phyloP scores from a whole-genome alignment of 1,140 invertebrate genomes.

The Drosophila varians region DNA sequence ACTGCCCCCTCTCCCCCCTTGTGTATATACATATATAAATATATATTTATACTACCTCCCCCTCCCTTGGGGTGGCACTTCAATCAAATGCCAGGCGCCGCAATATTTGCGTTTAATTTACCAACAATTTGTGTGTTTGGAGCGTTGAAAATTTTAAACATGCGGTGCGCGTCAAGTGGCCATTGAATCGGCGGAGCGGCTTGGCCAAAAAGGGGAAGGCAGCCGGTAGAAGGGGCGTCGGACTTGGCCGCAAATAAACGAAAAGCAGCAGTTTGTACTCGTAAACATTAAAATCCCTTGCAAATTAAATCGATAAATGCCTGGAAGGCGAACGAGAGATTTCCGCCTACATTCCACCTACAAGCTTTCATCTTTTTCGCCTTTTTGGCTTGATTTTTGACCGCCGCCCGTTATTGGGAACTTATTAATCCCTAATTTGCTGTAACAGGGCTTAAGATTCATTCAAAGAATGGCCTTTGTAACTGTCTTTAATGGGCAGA shows the following conservation, averaged over 20 bases:
- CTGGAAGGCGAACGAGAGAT: slow-evolving; percentile 10
- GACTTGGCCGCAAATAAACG: slow-evolving; percentile 10
- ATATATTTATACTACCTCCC: neutral
- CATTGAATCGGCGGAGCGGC: slow-evolving; percentile 35
- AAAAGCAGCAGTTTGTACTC: slow-evolving; percentile 23
- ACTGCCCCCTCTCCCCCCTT: neutral
- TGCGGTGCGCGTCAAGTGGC: slow-evolving; percentile 58
- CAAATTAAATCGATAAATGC: slow-evolving; percentile 48
- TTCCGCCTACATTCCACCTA: neutral
- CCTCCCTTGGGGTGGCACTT: slow-evolving; percentile 14
- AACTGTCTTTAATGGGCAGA: too few relatives aligned
- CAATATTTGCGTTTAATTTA: slow-evolving; percentile 63
- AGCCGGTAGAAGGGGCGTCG: neutral
- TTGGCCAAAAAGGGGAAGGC: neutral
- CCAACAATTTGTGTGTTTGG: slow-evolving; percentile 59
- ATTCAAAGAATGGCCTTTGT: neutral
- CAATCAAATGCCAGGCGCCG: slow-evolving; percentile 60
- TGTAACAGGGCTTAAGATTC: neutral
- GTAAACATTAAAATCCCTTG: slow-evolving; percentile 43
- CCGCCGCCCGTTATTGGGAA: slow-evolving; percentile 3
- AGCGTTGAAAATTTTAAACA: slow-evolving; percentile 57
- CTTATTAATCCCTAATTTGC: slow-evolving; percentile 37
- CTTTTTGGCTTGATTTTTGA: neutral
- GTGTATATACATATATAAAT: neutral
- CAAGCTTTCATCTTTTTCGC: slow-evolving; percentile 1